phyloP scores from a whole-genome alignment of 2,113 vertebrate species.

The Verasper variegatus region DNA sequence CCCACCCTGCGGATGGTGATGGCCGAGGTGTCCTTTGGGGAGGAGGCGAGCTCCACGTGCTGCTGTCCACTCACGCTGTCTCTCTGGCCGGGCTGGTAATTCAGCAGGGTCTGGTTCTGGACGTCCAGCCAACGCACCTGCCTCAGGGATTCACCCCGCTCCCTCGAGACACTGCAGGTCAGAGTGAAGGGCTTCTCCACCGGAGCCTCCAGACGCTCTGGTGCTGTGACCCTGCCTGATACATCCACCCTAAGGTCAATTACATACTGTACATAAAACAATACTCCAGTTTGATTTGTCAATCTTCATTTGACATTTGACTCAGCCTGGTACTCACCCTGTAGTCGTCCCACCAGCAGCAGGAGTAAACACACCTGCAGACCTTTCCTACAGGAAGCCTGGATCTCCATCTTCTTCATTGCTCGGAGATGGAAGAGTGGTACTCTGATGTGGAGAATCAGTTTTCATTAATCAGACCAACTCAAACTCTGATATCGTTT shows the following conservation, averaged over 20 bases:
- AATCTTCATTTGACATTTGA: neutral
- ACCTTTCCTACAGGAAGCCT: constrained; percentile 49
- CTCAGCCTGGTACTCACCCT: constrained; percentile 67
- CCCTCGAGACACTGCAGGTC: constrained; percentile 72
- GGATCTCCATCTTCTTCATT: constrained; percentile 71
- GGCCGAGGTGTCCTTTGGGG: constrained; percentile 69
- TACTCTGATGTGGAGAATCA: constrained; percentile 8
- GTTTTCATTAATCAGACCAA: neutral
- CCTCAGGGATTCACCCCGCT: constrained; percentile 66
- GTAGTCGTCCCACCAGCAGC: constrained; percentile 66
- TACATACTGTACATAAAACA: neutral
- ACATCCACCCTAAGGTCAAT: constrained; percentile 29
- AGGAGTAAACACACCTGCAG: constrained; percentile 76
- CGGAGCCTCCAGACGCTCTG: constrained; percentile 62
- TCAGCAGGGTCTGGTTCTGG: constrained; percentile 79
- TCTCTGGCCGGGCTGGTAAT: constrained; percentile 67
- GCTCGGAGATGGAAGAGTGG: constrained; percentile 16
- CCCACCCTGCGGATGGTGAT: constrained; percentile 80
- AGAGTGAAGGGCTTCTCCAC: constrained; percentile 80
- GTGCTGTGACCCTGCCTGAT: constrained; percentile 77
- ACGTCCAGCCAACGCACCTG: constrained; percentile 81
- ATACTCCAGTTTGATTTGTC: neutral
- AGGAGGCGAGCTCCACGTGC: constrained; percentile 76
- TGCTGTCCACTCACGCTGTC: constrained; percentile 79
- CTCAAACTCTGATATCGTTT: neutral